Base-by-base conservation (phyloP, 30 jellyfish, hydroid and myxozoan genomes). In the Hydractinia echinata region DNA sequence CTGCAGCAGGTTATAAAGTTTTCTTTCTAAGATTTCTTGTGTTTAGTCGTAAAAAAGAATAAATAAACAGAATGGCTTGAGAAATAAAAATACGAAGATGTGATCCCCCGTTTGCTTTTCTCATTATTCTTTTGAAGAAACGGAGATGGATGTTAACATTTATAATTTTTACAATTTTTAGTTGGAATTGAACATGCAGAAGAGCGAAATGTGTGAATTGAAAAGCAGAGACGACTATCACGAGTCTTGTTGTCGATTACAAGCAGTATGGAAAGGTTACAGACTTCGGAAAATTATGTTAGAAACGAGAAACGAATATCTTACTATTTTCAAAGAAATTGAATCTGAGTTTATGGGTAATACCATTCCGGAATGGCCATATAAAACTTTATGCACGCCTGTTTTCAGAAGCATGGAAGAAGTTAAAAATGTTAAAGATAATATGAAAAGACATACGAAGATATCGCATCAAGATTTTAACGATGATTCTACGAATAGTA, bases 181-280 rank as follows among this genome's bases (percentile, higher is more conserved):
- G 44, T 30, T 30, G 44, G 44, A 30, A 2, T 30, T 30, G 1
- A 30, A 30, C 1, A 30, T 30, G 44, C 44, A 30, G 44, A 30
- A 30, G 1, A 30, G 44, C 44, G 44, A 30, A 30, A 2, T 30
- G 2, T 30, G 44, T 30, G 44, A 30, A 30, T 30, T 30, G 44
- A 30, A 30, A 30, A 30, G 2, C 44, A 30, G 44, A 30, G 44
- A 30, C 44, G 44, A 7, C 39, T 7, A 64, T 7, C 74, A 13
- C 18, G 9, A 6, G 18, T 64, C 19, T 51, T 64, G 74, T 64
- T 7, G 10, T n/a, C 55, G 44, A 19, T 54, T 77, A 2, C 85
- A 77, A 77, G 10, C 30, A 18, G 5, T 53, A 55, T 77, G 85
- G 85, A 16, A 76, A 39, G 77, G 85, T n/a, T 77, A 77, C 56